phyloP scores from a whole-genome alignment of 2,888 invertebrate species.

The Ochropleura plecta region DNA sequence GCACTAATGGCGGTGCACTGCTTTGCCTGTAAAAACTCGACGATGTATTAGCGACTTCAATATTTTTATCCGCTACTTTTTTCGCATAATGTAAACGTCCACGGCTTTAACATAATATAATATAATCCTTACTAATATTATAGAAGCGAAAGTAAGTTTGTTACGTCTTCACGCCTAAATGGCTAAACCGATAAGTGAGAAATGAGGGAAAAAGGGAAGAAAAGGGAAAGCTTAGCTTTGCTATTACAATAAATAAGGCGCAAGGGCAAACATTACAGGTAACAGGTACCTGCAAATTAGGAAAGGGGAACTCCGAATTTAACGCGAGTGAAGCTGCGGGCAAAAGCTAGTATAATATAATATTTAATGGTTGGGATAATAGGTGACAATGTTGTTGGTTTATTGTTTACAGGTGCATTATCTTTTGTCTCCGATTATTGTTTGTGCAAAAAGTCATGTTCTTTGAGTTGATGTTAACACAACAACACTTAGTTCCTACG shows the following conservation, averaged over 20 bases:
- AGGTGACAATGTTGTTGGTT: slow-evolving; percentile 23
- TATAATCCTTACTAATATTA: not conserved
- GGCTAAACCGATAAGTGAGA: too few relatives aligned
- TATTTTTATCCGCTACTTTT: slow-evolving; percentile 24
- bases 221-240: too few relatives aligned
- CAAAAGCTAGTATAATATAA: too few relatives aligned
- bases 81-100: slow-evolving; percentile 26
- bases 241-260: too few relatives aligned
- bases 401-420: slow-evolving; percentile 39
- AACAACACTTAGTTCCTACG: slow-evolving; percentile 5
- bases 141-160: too few relatives aligned
- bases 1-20: slow-evolving; percentile 11
- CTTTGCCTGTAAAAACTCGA: slow-evolving; percentile 38
- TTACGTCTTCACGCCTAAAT: too few relatives aligned
- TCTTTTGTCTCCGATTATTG: slow-evolving; percentile 17
- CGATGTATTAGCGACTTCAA: slow-evolving; percentile 18
- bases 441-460: slow-evolving; percentile 12
- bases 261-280: too few relatives aligned
- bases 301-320: too few relatives aligned
- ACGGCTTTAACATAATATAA: slow-evolving; percentile 32
- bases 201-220: too few relatives aligned
- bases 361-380: slow-evolving; percentile 23
- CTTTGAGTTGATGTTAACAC: slow-evolving; percentile 12
- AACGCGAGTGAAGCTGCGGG: too few relatives aligned
- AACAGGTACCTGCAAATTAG: too few relatives aligned